Conservation (phyloP, 1,140 invertebrate genomes). For the Diorhabda carinulata region DNA sequence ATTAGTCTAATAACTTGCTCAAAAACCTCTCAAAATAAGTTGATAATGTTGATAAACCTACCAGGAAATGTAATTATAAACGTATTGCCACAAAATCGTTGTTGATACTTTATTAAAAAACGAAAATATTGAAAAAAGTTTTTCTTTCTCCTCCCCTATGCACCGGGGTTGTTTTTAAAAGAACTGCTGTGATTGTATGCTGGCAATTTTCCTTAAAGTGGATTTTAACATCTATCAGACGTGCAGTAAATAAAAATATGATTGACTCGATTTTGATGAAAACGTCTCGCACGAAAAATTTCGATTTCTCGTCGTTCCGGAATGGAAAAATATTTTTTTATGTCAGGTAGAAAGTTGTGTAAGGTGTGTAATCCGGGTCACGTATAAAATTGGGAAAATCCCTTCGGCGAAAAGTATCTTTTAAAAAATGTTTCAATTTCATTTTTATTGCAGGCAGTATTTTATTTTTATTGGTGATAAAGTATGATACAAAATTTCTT, state of each 20-base stretch:
- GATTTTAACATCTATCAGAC: slow-evolving; percentile 1
- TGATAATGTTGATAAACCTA: too few species aligned
- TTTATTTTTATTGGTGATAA: neutral
- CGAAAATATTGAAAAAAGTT: too few species aligned
- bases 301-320: neutral
- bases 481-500: neutral
- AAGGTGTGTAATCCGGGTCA: neutral
- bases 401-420: neutral
- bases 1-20: too few species aligned
- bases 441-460: neutral
- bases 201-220: neutral
- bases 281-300: neutral
- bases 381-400: slow-evolving; percentile 2
- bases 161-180: too few species aligned
- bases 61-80: too few species aligned
- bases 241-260: slow-evolving; percentile 1
- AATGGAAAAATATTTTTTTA: neutral
- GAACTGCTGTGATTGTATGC: too few species aligned
- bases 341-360: neutral
- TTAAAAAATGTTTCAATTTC: neutral
- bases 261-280: neutral
- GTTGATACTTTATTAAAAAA: too few species aligned
- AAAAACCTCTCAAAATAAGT: too few species aligned
- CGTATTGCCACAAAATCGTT: too few species aligned
- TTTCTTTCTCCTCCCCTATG: too few species aligned